phyloP scores from a whole-genome alignment of 2,113 vertebrate genomes.

The Melanerpes formicivorus region DNA sequence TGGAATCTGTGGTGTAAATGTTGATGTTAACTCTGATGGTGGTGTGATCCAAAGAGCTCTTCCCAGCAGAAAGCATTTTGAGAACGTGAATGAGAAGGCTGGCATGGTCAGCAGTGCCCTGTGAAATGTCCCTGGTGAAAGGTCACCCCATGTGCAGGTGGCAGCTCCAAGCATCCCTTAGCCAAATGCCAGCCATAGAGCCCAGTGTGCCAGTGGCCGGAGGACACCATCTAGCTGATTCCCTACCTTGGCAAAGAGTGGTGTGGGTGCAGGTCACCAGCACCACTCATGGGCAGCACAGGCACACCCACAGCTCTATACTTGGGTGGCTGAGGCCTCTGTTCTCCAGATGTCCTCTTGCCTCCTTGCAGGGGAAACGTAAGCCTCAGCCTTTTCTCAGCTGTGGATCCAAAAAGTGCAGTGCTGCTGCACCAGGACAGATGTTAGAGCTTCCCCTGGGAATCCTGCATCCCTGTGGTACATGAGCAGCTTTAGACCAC shows the following conservation, averaged over 20 bases:
- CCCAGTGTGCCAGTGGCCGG: neutral
- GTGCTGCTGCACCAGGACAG: neutral
- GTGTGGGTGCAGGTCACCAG: accelerated
- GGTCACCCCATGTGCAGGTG: neutral
- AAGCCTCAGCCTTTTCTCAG: neutral
- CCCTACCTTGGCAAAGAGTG: neutral
- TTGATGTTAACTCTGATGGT: neutral
- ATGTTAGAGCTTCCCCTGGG: neutral
- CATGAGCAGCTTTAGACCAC: neutral
- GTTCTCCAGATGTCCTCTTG: neutral
- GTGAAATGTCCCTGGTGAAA: neutral
- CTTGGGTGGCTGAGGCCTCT: neutral
- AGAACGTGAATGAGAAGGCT: neutral
- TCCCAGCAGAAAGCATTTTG: neutral
- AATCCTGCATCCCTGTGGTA: neutral
- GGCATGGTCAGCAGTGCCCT: neutral
- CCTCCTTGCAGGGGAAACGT: neutral
- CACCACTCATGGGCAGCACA: neutral
- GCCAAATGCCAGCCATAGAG: neutral
- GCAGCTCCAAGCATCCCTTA: neutral
- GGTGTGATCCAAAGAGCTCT: neutral
- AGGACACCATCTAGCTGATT: neutral
- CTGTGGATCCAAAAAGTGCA: neutral
- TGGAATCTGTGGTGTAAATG: neutral
- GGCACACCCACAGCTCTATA: neutral